Evolutionary conservation across 2,888 invertebrate species (phyloP), one percentile per base, ranked within the genome.

Genomic region (Orchestes rusci): DNA sequence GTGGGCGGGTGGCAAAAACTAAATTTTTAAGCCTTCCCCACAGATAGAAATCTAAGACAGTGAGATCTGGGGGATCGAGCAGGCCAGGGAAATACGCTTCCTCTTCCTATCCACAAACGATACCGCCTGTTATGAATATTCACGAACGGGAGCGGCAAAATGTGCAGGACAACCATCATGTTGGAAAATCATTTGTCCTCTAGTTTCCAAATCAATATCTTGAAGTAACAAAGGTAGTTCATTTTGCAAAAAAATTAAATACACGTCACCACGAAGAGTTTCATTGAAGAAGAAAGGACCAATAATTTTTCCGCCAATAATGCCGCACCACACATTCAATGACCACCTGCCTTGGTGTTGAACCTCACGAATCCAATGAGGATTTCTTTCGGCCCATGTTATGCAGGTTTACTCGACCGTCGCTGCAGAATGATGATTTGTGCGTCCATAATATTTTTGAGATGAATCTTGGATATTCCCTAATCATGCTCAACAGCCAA

Each of bases 141-240:
- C n/a, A n/a, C n/a, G n/a, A n/a, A n/a, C n/a, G n/a, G n/a, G n/a
- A n/a, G n/a, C n/a, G n/a, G n/a, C n/a, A 39, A 23, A 39, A 39
- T 50, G 45, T 16, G 46, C 36, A 10, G 50, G 52, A 29, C 50
- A 50, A 12, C 43, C 47, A 47, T 50, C 52, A 46, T 53, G 51
- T 37, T 56, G 53, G 33, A 51, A 54, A 48, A 50, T 52, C 51
- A 58, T 56, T 58, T 64, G 54, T 43, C 30, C 42, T 39, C 53
- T 38, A 13, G 40, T 50, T 40, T 43, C 45, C 28, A 55, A 45
- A 41, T 46, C 39, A 33, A 57, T 38, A 35, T 53, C 45, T 50
- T 55, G 48, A 18, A 52, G 20, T 5, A 55, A 32, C 15, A 18
- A 29, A 16, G 46, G 46, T 19, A 53, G 39, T 27, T 48, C 30